Conservation (phyloP, 2,113 vertebrate species). For the Panurus biarmicus region DNA sequence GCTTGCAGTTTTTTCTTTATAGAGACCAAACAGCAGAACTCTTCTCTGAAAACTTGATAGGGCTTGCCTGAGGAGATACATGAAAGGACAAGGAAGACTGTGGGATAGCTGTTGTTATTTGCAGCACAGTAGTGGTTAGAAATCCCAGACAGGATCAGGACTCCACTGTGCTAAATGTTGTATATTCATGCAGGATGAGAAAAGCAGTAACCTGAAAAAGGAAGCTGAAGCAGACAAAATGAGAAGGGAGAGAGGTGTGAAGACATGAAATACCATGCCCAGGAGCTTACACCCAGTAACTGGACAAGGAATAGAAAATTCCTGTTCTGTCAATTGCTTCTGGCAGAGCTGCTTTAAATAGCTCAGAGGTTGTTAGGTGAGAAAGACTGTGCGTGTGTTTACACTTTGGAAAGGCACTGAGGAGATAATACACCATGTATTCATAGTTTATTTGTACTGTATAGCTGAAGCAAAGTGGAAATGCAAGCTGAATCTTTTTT, state of each 20-base stretch:
- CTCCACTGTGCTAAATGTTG: not conserved
- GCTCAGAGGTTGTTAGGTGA: not conserved
- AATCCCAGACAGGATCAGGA: not conserved
- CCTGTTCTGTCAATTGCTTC: not conserved
- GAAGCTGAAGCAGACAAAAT: not conserved
- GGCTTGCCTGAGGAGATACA: not conserved
- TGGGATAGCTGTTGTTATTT: not conserved
- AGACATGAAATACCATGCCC: not conserved
- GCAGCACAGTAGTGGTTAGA: not conserved
- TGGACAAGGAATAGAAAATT: not conserved
- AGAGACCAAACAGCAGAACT: not conserved
- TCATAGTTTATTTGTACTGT: conserved; percentile 28
- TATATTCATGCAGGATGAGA: not conserved
- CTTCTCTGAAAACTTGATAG: not conserved
- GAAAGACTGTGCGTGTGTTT: not conserved
- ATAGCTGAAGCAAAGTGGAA: not conserved
- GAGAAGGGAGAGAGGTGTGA: not conserved
- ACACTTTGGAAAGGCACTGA: not conserved
- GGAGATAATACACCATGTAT: not conserved
- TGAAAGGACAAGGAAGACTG: not conserved
- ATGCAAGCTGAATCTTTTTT: not conserved
- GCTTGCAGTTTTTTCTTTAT: not conserved
- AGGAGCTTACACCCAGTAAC: not conserved
- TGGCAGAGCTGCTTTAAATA: not conserved
- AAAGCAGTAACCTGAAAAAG: not conserved